Base-by-base conservation (phyloP, 1,140 invertebrate genomes). In the Phthorimaea operculella region DNA sequence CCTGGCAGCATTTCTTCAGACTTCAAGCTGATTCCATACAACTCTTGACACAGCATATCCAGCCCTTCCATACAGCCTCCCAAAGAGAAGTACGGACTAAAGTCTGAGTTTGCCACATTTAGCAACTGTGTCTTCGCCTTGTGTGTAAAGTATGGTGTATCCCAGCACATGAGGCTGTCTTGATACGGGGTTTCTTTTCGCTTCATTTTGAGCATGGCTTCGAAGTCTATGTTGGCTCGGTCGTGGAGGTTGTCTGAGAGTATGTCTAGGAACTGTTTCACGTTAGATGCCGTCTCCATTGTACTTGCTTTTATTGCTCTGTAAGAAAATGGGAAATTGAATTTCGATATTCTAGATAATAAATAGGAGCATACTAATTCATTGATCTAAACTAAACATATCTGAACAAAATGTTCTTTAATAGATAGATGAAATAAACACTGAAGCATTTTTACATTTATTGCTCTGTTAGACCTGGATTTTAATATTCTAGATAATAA, bases 11-110 rank as follows among this genome's bases (percentile, higher is more conserved):
- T 87, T 58, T 94, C 90, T 47, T 90, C 88, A 56, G 90, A 87
- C 53, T 92, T 82, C 7, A 99, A 80, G 5, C 86, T 89, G 21
- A 99, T 92, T 4, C 92, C 92, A 73, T 93, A 98, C 0, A 99
- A 83, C 44, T 89, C 87, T 52, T 92, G 87, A 36, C 96, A 93
- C 8, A 99, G 81, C 67, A 91, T 89, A 82, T 96, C 96, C 4
- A 99, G 81, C 0, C 98, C 98, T 68, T 99, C 96, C 96, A 99
- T 99, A 71, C 97, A 98, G 51, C 90, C 89, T 8, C 97, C 97
- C 0, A 99, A 86, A 0, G 96, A 98, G 78, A 99, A 98, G 76
- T 98, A 99, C 0, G 95, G 93, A 39, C 91, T 87, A 70, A 92
- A 94, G 68, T 96, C 93, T 12, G 87, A 87, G 42, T 87, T 87